Conservation (phyloP, 2,113 vertebrate species). For the Campylomormyrus tamandua region DNA sequence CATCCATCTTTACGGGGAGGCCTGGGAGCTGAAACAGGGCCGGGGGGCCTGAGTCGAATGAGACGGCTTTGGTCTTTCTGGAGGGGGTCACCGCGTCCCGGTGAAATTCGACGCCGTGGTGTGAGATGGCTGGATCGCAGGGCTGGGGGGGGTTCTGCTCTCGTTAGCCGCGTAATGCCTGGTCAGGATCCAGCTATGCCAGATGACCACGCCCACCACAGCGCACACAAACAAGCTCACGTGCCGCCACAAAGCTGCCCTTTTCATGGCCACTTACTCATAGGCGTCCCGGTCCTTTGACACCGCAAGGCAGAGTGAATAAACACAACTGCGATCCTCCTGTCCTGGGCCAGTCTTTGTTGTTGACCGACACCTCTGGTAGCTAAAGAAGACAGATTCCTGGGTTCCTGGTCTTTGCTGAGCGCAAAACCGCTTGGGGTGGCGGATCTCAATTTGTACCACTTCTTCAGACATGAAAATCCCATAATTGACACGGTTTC, state of each 20-base stretch:
- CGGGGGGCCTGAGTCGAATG: conserved; percentile 5
- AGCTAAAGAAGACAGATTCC: background rate
- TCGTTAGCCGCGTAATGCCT: background rate
- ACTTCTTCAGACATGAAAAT: background rate
- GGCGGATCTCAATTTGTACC: background rate
- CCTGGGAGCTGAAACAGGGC: conserved; percentile 55
- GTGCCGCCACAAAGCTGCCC: too few relatives aligned
- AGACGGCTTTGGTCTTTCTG: conserved; percentile 70
- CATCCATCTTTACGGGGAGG: conserved; percentile 22
- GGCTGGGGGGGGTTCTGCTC: background rate
- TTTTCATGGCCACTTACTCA: background rate
- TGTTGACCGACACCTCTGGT: background rate
- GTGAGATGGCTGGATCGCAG: background rate
- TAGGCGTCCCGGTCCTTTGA: background rate
- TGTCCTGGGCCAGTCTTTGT: background rate
- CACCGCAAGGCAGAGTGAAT: background rate
- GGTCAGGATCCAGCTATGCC: background rate
- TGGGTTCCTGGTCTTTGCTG: background rate
- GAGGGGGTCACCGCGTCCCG: conserved; percentile 5
- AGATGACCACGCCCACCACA: background rate
- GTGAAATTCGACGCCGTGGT: background rate
- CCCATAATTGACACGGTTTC: background rate
- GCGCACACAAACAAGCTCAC: background rate
- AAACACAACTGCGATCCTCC: background rate
- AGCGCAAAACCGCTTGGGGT: background rate